These are phyloP conservation scores for Delphinus delphis DNA, from an alignment of 2,113 vertebrate species.

Conservation along the genomic window DNA sequence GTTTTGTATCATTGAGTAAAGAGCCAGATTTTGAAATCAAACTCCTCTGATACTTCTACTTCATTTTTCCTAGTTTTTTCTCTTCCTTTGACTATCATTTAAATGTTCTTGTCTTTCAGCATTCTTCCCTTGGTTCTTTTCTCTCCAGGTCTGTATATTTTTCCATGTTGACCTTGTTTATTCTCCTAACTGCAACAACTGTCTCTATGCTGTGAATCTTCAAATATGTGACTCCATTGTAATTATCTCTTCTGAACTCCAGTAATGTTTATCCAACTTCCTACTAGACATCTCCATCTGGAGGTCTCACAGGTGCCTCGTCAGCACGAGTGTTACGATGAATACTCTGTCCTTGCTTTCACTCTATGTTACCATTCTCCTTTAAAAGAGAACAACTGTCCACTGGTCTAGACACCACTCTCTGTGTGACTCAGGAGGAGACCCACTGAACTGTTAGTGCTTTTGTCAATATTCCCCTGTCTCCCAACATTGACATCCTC, in stretches of 20 bases:
- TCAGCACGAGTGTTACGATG: neutral
- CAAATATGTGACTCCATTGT: neutral
- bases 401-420: accelerated
- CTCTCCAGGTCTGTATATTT: neutral
- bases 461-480: neutral
- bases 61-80: neutral
- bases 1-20: neutral
- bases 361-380: neutral
- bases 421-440: neutral
- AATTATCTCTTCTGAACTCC: neutral
- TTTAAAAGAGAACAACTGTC: neutral
- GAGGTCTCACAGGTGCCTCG: neutral
- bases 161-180: neutral
- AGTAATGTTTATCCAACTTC: neutral
- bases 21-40: neutral
- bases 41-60: neutral
- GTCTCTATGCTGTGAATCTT: neutral
- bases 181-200: neutral
- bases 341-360: neutral
- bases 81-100: neutral
- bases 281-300: neutral
- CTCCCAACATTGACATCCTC: neutral
- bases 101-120: neutral
- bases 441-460: neutral
- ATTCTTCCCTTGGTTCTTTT: neutral